These are phyloP conservation scores for Boulengeromyrus knoepffleri DNA, from an alignment of 2,113 vertebrate species.

Conservation along the genomic window DNA sequence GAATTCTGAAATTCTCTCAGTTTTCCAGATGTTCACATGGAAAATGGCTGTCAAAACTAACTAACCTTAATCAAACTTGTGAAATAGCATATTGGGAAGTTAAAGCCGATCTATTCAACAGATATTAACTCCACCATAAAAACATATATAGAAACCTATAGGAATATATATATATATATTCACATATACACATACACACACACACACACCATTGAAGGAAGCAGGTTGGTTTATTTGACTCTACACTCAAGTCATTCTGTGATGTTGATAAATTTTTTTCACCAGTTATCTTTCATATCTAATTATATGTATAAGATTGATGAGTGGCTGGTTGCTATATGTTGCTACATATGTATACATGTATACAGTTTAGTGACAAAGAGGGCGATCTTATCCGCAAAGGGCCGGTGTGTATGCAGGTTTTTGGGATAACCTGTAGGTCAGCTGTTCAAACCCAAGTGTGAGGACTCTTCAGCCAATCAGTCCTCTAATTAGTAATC, in stretches of 20 bases:
- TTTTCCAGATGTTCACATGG: not conserved
- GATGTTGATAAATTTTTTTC: not conserved
- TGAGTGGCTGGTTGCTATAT: too few relatives aligned
- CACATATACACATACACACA: too few relatives aligned
- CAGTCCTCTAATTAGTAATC: too few relatives aligned
- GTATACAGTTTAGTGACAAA: too few relatives aligned
- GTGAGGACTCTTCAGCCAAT: too few relatives aligned
- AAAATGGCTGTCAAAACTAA: not conserved
- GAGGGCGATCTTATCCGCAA: too few relatives aligned
- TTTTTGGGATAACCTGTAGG: too few relatives aligned
- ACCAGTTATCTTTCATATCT: not conserved
- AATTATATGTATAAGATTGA: not conserved
- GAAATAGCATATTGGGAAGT: not conserved
- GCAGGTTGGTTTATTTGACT: not conserved
- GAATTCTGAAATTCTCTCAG: not conserved
- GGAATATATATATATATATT: too few relatives aligned
- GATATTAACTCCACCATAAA: not conserved
- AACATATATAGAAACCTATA: too few relatives aligned
- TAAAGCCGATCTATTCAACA: not conserved
- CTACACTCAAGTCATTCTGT: not conserved
- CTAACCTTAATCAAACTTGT: not conserved
- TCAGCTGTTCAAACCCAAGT: too few relatives aligned
- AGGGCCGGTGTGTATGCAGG: too few relatives aligned
- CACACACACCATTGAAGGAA: not conserved
- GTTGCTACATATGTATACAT: too few relatives aligned